Evolutionary conservation across 2,113 vertebrate species (phyloP).

Genomic region (Ursus arctos): DNA sequence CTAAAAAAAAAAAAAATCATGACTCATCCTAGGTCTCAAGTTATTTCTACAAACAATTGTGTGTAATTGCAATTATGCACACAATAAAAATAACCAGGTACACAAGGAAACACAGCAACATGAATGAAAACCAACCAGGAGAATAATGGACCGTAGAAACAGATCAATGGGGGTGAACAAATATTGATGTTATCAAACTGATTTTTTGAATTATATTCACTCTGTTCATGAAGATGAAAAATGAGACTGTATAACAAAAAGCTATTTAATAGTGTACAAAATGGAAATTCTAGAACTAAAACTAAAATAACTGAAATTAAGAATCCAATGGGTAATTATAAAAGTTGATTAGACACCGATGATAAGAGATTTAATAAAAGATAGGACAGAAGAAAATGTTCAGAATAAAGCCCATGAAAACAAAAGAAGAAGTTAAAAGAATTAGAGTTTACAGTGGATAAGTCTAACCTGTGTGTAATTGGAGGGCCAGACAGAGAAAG

Average conservation of each 20-base stretch:
- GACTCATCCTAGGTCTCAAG: background rate
- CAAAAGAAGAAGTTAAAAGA: background rate
- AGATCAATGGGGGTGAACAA: background rate
- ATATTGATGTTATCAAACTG: background rate
- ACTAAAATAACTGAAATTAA: background rate
- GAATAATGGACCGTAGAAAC: background rate
- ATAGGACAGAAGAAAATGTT: background rate
- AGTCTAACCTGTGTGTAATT: background rate
- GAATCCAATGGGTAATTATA: background rate
- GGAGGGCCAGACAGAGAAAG: background rate
- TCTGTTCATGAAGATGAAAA: constrained; percentile 17
- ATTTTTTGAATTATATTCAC: background rate
- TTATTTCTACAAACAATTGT: background rate
- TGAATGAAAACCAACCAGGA: constrained; percentile 19
- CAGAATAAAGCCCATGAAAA: background rate
- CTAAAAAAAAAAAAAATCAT: background rate
- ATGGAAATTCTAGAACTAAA: background rate
- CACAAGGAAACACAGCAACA: background rate
- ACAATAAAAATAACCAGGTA: constrained; percentile 7
- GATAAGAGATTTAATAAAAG: background rate
- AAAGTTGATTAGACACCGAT: background rate
- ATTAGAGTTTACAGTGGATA: background rate
- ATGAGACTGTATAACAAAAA: background rate
- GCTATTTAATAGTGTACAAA: background rate
- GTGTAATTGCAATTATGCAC: background rate